These are phyloP conservation scores for Eutrigla gurnardus DNA, from an alignment of 2,797 vertebrate genomes.

Conservation along the genomic window DNA sequence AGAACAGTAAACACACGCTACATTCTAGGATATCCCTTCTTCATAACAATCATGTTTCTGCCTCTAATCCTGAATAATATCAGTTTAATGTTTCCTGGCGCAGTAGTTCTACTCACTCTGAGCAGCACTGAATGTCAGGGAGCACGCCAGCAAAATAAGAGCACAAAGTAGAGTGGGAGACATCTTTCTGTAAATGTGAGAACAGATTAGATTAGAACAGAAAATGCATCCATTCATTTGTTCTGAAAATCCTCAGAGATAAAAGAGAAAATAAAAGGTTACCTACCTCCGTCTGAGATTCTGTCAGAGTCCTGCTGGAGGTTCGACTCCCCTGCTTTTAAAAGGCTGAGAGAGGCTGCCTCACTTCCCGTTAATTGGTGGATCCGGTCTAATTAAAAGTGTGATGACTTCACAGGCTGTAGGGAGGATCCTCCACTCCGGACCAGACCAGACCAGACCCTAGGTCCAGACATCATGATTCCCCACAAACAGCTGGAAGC, in stretches of 20 bases:
- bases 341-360: slow-evolving; percentile 46
- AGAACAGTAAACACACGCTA: slow-evolving; percentile 13
- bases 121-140: slow-evolving; percentile 48
- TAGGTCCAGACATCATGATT: slow-evolving; percentile 65
- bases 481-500: slow-evolving; percentile 74
- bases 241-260: neutral
- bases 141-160: slow-evolving; percentile 61
- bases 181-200: slow-evolving; percentile 62
- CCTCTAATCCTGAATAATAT: neutral
- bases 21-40: slow-evolving; percentile 5
- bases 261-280: neutral
- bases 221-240: neutral
- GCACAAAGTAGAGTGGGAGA: slow-evolving; percentile 43
- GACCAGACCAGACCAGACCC: slow-evolving; percentile 29
- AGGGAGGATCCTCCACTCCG: slow-evolving; percentile 69
- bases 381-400: slow-evolving; percentile 70
- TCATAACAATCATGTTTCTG: neutral
- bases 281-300: slow-evolving; percentile 48
- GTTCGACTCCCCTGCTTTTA: slow-evolving; percentile 66
- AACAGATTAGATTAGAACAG: neutral
- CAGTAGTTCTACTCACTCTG: slow-evolving; percentile 75
- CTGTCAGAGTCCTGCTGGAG: slow-evolving; percentile 37
- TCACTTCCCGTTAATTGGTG: slow-evolving; percentile 62
- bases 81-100: neutral
- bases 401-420: slow-evolving; percentile 72